Base-by-base conservation (phyloP, 2,113 vertebrate species). In the Delphinus delphis region DNA sequence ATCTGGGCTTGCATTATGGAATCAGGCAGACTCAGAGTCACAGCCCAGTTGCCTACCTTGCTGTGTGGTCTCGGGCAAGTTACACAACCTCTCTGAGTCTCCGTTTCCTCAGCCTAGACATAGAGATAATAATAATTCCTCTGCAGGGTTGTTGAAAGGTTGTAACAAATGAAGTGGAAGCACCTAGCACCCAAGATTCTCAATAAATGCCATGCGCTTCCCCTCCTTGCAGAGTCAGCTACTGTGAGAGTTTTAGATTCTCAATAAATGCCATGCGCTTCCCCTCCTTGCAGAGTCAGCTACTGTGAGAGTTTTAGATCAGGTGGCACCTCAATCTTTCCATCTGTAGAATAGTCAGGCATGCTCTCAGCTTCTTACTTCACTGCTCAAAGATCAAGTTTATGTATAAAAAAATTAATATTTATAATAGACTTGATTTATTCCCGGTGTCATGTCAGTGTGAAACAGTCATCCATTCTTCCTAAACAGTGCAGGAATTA, bases 351-450 rank as follows among this genome's bases (percentile, higher is more conserved):
- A 74, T 2, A 90, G 71, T 36, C 33, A 89, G 14, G 25, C 41
- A 50, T 62, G 17, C 20, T 63, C 41, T 62, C 33, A 15, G 25
- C 20, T 89, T 41, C 18, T 86, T 33, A 68, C 38, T 38, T 86
- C 71, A 68, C 4, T 76, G 10, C 23, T 92, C 26, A 65, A 84
- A n/a, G 58, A 77, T 67, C 36, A 88, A 77, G 77, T 73, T 91
- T 50, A 12, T 14, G 0, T 44, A 31, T 79, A 26, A 80, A 91
- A 74, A 36, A 23, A 55, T 50, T 58, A 92, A 77, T 65, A 60
- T 74, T 94, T 88, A 82, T 85, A 95, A 88, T 5, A 10, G 31
- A 87, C 63, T 74, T 80, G 58, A 41, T 65, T 96, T 95, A 58
- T 95, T 91, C 68, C 79, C 63, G 65, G 77, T 95, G 38, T 67